Evolutionary conservation across 2,113 vertebrate species (phyloP).

Genomic region (Phalacrocorax pelagicus): DNA sequence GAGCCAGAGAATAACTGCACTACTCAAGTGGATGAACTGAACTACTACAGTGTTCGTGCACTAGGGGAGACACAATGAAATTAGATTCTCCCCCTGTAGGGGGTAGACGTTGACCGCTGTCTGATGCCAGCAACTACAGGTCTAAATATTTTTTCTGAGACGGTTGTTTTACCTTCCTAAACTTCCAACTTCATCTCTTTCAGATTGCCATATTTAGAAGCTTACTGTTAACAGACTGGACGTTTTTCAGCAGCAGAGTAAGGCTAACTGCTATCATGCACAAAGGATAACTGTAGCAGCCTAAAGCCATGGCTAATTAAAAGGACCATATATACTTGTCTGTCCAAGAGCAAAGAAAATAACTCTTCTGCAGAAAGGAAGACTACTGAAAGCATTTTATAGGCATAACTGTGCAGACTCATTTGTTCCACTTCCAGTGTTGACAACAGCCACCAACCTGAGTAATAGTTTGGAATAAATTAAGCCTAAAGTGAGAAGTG

Average conservation of each 20-base stretch:
- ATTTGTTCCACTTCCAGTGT: slow-evolving; percentile 19
- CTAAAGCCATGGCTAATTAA: slow-evolving; percentile 56
- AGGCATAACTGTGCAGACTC: neutral
- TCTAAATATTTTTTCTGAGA: slow-evolving; percentile 51
- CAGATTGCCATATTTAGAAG: neutral
- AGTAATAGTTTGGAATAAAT: slow-evolving; percentile 44
- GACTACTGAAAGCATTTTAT: neutral
- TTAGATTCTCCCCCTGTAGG: slow-evolving; percentile 79
- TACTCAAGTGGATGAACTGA: neutral
- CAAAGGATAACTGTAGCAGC: slow-evolving; percentile 42
- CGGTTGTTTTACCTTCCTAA: slow-evolving; percentile 24
- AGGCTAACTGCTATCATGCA: slow-evolving; percentile 42
- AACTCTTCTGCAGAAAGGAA: neutral
- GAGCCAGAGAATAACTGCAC: slow-evolving; percentile 38
- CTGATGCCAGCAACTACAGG: slow-evolving; percentile 58
- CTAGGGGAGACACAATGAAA: slow-evolving; percentile 61
- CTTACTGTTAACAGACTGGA: neutral
- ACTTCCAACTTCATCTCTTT: slow-evolving; percentile 23
- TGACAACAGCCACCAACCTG: slow-evolving; percentile 6
- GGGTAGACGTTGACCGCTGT: slow-evolving; percentile 71
- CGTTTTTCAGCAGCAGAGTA: slow-evolving; percentile 37
- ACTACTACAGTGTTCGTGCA: neutral
- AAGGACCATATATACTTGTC: slow-evolving; percentile 31
- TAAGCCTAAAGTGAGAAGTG: slow-evolving; percentile 34
- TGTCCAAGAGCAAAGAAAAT: slow-evolving; percentile 37